Percentiles rank a stretch among this genome's conserved stretches.
These are phyloP conservation scores for Epizoanthus rinbou DNA, from an alignment of 92 coral and sea anemone species.

Conservation along the genomic window DNA sequence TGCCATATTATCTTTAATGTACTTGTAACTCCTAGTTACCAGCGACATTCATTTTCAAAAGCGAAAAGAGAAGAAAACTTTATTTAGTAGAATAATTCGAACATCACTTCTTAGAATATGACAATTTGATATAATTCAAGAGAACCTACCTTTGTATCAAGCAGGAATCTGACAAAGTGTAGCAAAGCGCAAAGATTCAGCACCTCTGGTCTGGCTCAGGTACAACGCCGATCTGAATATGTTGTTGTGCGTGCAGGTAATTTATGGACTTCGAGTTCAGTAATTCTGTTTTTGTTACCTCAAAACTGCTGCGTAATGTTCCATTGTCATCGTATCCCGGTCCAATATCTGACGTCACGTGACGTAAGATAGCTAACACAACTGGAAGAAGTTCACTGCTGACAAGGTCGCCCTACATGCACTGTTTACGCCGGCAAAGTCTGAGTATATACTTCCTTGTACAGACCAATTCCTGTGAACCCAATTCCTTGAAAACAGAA, in stretches of 20 bases:
- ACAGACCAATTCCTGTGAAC: no score
- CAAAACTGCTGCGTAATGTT: conserved; percentile 1
- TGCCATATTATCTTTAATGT: no score
- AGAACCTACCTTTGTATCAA: conserved; percentile 4
- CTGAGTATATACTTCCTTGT: no score
- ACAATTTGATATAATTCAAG: neutral
- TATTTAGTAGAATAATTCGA: no score
- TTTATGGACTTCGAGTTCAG: neutral
- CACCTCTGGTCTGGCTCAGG: neutral
- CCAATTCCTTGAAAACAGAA: no score
- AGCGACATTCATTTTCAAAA: no score
- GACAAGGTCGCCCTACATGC: neutral
- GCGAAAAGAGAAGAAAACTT: no score
- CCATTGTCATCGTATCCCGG: neutral
- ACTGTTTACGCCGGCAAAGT: no score
- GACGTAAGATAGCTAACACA: neutral
- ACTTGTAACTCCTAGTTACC: no score
- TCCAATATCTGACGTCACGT: conserved; percentile 8
- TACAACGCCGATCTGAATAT: neutral
- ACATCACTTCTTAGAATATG: neutral
- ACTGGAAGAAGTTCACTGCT: neutral
- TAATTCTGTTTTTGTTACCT: neutral
- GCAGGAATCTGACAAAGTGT: neutral
- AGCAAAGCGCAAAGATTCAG: neutral
- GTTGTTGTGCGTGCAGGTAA: neutral